Evolutionary conservation across 1,140 invertebrate species (phyloP).

Genomic region (Helicoverpa zea): DNA sequence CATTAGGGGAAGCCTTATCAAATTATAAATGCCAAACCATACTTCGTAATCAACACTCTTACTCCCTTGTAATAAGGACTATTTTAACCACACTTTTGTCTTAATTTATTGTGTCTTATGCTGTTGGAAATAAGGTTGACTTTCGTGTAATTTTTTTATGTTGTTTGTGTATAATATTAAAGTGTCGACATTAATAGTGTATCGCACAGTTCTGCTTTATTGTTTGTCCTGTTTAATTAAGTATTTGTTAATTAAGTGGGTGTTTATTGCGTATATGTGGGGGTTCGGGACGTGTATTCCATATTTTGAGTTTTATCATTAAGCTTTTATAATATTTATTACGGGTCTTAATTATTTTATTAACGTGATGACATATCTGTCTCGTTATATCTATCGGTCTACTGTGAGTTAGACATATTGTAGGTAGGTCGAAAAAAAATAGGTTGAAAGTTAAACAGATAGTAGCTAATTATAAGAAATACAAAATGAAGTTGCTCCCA

Average conservation of each 20-base stretch:
- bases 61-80: slow-evolving; percentile 19
- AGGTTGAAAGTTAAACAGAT: not conserved
- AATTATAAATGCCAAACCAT: slow-evolving; percentile 40
- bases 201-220: slow-evolving; percentile 36
- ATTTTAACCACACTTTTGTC: not conserved
- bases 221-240: slow-evolving; percentile 39
- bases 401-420: no score
- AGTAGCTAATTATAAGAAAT: slow-evolving; percentile 27
- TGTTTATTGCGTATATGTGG: slow-evolving; percentile 22
- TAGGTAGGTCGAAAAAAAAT: no score
- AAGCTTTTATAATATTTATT: not conserved
- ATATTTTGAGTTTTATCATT: slow-evolving; percentile 9
- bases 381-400: not conserved
- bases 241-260: slow-evolving; percentile 46
- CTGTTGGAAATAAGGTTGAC: not conserved
- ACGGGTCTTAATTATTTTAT: not conserved
- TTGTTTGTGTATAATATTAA: slow-evolving; percentile 21
- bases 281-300: slow-evolving; percentile 6
- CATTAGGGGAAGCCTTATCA: slow-evolving; percentile 41
- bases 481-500: slow-evolving; percentile 42
- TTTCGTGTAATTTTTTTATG: slow-evolving; percentile 8
- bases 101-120: not conserved
- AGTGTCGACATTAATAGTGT: slow-evolving; percentile 36
- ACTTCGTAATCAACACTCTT: slow-evolving; percentile 16
- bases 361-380: not conserved